phyloP scores from a whole-genome alignment of 2,888 invertebrate species.

The Temnothorax rugatulus region DNA sequence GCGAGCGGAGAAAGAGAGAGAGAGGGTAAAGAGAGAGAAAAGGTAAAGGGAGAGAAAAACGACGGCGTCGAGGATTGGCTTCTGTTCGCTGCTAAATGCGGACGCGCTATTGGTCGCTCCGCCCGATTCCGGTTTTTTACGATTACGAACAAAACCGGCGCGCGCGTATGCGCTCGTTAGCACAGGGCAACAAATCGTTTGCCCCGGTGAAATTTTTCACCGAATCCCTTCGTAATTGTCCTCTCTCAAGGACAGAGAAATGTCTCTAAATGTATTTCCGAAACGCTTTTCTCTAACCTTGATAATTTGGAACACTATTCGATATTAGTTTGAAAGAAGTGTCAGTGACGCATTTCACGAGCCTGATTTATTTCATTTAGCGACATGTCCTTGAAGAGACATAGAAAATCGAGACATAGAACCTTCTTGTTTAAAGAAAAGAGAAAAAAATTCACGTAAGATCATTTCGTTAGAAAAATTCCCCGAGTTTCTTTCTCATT shows the following conservation, averaged over 20 bases:
- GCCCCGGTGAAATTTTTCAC: conserved; percentile 19
- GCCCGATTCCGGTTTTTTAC: conserved; percentile 72
- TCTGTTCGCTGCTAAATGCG: conserved; percentile 61
- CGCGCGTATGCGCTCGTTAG: conserved; percentile 69
- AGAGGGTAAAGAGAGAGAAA: neutral
- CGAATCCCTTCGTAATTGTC: neutral
- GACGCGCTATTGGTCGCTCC: conserved; percentile 54
- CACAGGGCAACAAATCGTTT: conserved; percentile 65
- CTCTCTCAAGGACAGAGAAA: neutral
- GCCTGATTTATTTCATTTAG: neutral
- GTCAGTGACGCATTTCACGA: neutral
- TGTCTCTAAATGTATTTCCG: neutral
- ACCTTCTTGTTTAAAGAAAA: neutral
- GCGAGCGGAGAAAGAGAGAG: conserved; percentile 1
- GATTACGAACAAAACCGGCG: conserved; percentile 71
- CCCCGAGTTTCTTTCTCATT: neutral
- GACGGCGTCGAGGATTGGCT: conserved; percentile 44
- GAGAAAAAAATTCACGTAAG: neutral
- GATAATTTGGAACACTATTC: neutral
- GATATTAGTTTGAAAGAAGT: neutral
- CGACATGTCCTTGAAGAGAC: neutral
- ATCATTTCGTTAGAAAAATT: neutral
- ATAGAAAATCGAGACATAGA: neutral
- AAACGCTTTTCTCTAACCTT: neutral
- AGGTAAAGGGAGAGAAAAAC: conserved; percentile 14